Evolutionary conservation across 2,888 invertebrate species (phyloP).

Genomic region (Stenodera caucasica): DNA sequence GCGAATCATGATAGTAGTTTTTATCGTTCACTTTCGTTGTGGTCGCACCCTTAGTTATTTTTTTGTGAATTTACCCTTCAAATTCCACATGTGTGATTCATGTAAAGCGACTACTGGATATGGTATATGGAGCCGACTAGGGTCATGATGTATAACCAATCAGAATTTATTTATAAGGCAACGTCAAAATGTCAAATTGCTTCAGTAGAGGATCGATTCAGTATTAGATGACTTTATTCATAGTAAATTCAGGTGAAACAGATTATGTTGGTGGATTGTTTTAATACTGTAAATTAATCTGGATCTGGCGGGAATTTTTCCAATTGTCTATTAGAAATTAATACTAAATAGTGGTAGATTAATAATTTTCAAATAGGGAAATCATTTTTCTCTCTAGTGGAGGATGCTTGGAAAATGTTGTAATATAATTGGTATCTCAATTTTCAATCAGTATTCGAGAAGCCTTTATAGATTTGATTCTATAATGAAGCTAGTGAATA

Average conservation of each 20-base stretch:
- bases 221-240: not conserved
- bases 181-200: slow-evolving; percentile 5
- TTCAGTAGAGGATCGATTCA: not conserved
- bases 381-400: not conserved
- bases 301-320: not conserved
- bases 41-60: too few relatives aligned
- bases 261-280: not conserved
- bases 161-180: not conserved
- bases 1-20: too few relatives aligned
- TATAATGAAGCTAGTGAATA: too few relatives aligned
- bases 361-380: not conserved
- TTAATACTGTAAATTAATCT: not conserved
- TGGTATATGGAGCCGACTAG: not conserved
- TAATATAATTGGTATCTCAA: not conserved
- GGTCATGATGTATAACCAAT: not conserved
- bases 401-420: not conserved
- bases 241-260: not conserved
- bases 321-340: too few relatives aligned
- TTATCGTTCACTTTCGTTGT: too few relatives aligned
- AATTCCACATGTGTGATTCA: not conserved
- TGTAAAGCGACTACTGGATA: not conserved
- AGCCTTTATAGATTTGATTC: too few relatives aligned
- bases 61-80: too few relatives aligned
- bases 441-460: not conserved
- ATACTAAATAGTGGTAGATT: not conserved